Base-by-base conservation (phyloP, 2,888 invertebrate genomes). In the Drosophila robusta region DNA sequence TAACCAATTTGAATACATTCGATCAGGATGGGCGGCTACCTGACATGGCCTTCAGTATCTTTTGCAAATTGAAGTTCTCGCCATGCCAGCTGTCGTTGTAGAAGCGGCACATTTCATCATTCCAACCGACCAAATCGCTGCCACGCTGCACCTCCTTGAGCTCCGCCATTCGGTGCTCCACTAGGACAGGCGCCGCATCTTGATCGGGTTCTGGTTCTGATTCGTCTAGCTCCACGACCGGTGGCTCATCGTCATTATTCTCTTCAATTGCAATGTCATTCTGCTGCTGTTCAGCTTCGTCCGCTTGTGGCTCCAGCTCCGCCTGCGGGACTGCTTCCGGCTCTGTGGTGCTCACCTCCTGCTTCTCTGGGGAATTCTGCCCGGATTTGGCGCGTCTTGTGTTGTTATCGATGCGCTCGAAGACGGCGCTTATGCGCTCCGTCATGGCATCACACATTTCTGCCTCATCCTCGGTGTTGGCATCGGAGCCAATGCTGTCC, bases 51-150 rank as follows among this genome's bases (percentile, higher is more conserved):
- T 93, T 94, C 77, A 94, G 94, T 61, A 95, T 92, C 72, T 93
- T 93, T 2, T 92, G 89, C 38, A 95, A 91, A 78, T 94, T 94
- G 75, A 95, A 95, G 69, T 94, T 92, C 90, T 95, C 95, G 51
- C 94, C 94, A 0, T 94, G 94, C 94, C 95, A 95, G 75, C 94
- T 94, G 70, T 94, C 93, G 87, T 95, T 94, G 85, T 95, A 95
- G 91, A 95, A 95, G 64, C 93, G 93, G 64, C 93, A 93, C 94
- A 95, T 94, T 81, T 94, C 94, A 1, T 91, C 89, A 69, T 89
- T 91, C 92, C 92, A 92, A 16, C 91, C 91, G 34, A 90, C 24
- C n/a, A 84, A 51, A 36, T 80, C 65, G 0, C 70, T 50, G 7
- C 70, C 67, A 11, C 34, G 50, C 1, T 57, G 16, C 46, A 26